phyloP scores from a whole-genome alignment of 2,888 invertebrate genomes.

The Lithosia quadra region DNA sequence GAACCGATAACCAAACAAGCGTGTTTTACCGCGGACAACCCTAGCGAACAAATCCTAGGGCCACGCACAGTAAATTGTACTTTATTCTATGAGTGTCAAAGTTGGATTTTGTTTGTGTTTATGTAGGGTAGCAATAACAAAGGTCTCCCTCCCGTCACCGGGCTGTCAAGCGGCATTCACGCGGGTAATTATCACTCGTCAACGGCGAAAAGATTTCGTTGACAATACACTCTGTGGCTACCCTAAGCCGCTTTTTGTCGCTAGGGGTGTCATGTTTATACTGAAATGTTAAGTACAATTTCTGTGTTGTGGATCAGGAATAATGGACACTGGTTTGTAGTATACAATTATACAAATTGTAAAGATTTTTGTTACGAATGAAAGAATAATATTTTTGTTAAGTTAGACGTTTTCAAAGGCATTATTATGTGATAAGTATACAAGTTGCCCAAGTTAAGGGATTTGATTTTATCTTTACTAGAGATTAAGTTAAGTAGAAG shows the following conservation, averaged over 20 bases:
- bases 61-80: conserved; percentile 16
- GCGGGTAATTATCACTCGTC: conserved; percentile 75
- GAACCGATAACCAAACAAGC: conserved; percentile 59
- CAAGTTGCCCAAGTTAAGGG: neutral
- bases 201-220: conserved; percentile 67
- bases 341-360: conserved; percentile 20
- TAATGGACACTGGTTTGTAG: conserved; percentile 26
- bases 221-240: conserved; percentile 66
- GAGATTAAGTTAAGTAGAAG: neutral
- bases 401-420: conserved; percentile 13
- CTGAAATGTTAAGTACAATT: conserved; percentile 39
- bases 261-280: conserved; percentile 51
- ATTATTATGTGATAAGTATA: conserved; percentile 8
- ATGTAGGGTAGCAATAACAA: conserved; percentile 45
- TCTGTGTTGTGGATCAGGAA: conserved; percentile 27
- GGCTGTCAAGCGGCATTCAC: conserved; percentile 71
- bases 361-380: conserved; percentile 9
- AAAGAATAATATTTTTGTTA: conserved; percentile 18
- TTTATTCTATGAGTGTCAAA: conserved; percentile 4
- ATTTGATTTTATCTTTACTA: neutral
- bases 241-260: conserved; percentile 63
- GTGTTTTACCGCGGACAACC: conserved; percentile 47
- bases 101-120: conserved; percentile 5
- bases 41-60: conserved; percentile 25
- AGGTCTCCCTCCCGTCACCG: conserved; percentile 50